Percentiles rank a stretch among this genome's conserved stretches.
Evolutionary conservation across 2,113 vertebrate species (phyloP).

Genomic region (Corythaeola cristata): DNA sequence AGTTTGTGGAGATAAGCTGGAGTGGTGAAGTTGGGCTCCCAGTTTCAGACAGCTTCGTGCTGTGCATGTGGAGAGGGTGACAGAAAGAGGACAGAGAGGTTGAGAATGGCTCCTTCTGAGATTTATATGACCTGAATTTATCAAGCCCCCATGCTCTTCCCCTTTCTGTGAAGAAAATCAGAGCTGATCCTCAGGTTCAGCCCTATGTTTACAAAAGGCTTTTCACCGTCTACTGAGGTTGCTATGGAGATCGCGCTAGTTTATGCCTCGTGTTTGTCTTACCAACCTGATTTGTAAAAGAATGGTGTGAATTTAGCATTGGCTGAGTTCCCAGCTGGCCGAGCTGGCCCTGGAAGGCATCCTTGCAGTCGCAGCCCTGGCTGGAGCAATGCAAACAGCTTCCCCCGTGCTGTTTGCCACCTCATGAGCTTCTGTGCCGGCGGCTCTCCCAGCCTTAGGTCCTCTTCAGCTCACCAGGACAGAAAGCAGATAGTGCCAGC

Average conservation of each 20-base stretch:
- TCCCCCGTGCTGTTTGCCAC: not conserved
- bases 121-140: slow-evolving; percentile 24
- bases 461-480: not conserved
- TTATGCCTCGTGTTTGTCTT: slow-evolving; percentile 48
- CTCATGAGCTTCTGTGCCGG: not conserved
- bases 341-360: not conserved
- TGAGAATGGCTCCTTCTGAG: not conserved
- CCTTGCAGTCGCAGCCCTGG: slow-evolving; percentile 1
- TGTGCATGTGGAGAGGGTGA: slow-evolving; percentile 13
- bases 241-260: slow-evolving; percentile 50
- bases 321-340: slow-evolving; percentile 42
- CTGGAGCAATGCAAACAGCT: slow-evolving; percentile 9
- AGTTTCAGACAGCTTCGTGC: slow-evolving; percentile 19
- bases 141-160: not conserved
- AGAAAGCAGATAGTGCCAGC: not conserved
- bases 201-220: slow-evolving; percentile 50
- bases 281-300: slow-evolving; percentile 64
- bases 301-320: slow-evolving; percentile 45
- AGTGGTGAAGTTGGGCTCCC: not conserved
- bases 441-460: not conserved
- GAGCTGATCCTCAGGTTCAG: slow-evolving; percentile 36
- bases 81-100: not conserved
- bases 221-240: slow-evolving; percentile 44
- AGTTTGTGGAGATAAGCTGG: not conserved
- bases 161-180: not conserved